Evolutionary conservation across 1,140 invertebrate species (phyloP).

Genomic region (Agrilus planipennis): DNA sequence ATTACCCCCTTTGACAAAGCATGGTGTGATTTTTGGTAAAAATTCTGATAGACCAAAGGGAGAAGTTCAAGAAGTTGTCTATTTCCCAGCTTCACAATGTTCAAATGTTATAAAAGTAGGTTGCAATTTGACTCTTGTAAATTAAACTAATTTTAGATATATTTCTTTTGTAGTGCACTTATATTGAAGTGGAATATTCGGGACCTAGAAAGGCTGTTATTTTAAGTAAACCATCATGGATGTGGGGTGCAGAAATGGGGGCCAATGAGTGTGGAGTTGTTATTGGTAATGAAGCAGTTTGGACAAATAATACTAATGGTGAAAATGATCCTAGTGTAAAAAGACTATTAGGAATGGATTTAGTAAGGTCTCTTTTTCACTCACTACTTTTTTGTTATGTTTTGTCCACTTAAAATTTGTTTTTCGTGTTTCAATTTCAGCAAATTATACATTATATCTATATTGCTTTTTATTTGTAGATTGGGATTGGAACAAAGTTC

Average conservation of each 20-base stretch:
- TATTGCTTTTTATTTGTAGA: slow-evolving; percentile 33
- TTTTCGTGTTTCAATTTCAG: background rate
- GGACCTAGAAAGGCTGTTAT: slow-evolving; percentile 50
- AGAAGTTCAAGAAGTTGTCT: slow-evolving; percentile 63
- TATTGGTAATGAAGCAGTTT: slow-evolving; percentile 64
- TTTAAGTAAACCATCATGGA: slow-evolving; percentile 64
- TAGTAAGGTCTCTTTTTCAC: slow-evolving; percentile 44
- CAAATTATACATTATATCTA: slow-evolving; percentile 41
- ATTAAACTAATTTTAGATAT: background rate
- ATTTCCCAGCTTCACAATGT: slow-evolving; percentile 38
- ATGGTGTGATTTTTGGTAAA: slow-evolving; percentile 59
- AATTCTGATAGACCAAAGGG: slow-evolving; percentile 59
- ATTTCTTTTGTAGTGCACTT: slow-evolving; percentile 51
- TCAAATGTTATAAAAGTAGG: slow-evolving; percentile 20
- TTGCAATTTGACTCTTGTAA: background rate
- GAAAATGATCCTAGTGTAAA: slow-evolving; percentile 40
- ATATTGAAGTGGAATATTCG: slow-evolving; percentile 54
- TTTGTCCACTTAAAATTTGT: background rate
- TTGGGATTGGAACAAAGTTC: slow-evolving; percentile 53
- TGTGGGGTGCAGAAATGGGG: slow-evolving; percentile 76
- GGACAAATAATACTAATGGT: slow-evolving; percentile 46
- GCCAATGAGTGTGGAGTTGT: slow-evolving; percentile 60
- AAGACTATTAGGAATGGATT: slow-evolving; percentile 58
- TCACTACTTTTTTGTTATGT: background rate
- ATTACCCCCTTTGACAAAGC: slow-evolving; percentile 45